A percentile compares a stretch with the other conserved stretches of the same genome.
These are phyloP conservation scores for Nephrotoma flavescens DNA, from an alignment of 2,888 invertebrate genomes.

Conservation along the genomic window DNA sequence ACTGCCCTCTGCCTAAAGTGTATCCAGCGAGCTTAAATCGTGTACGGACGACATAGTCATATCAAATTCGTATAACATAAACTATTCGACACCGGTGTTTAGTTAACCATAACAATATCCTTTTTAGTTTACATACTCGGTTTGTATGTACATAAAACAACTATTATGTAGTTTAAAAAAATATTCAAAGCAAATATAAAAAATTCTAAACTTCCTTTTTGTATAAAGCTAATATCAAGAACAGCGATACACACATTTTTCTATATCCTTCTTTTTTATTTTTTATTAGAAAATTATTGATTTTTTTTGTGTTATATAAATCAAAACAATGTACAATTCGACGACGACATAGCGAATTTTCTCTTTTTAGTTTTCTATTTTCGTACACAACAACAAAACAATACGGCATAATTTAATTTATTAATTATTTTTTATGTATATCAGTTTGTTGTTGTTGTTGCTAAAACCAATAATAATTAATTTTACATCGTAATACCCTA, in stretches of 20 bases:
- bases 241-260: not conserved
- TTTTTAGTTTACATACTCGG: not conserved
- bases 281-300: not conserved
- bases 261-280: not conserved
- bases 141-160: not conserved
- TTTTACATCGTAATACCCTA: not conserved
- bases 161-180: not conserved
- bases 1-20: not conserved
- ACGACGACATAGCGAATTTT: not conserved
- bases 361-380: not conserved
- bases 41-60: not conserved
- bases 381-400: not conserved
- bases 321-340: not conserved
- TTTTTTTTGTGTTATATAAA: not conserved
- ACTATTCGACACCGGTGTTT: not conserved
- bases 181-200: not conserved
- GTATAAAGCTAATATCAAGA: not conserved
- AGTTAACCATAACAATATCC: not conserved
- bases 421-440: not conserved
- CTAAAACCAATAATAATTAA: not conserved
- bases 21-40: not conserved
- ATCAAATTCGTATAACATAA: not conserved
- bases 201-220: not conserved
- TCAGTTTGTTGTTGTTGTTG: not conserved
- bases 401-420: not conserved